Evolutionary conservation across 2,888 invertebrate species (phyloP).

Genomic region (Lumbricus terrestris): DNA sequence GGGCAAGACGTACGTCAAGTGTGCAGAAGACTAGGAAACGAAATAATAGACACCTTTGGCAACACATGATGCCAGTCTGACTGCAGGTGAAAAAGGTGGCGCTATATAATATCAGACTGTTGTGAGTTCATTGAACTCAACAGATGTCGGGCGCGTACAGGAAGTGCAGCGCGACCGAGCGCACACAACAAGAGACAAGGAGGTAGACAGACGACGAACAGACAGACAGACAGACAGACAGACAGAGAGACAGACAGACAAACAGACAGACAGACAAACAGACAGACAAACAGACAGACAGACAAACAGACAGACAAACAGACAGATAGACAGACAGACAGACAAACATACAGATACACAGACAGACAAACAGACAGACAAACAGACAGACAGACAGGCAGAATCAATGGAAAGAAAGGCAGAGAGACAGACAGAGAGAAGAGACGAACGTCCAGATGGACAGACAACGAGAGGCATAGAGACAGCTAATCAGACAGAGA

Average conservation of each 20-base stretch:
- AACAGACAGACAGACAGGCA: not conserved
- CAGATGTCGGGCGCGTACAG: too few species aligned
- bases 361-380: not conserved
- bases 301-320: not conserved
- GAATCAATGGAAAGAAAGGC: not conserved
- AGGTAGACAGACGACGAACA: not conserved
- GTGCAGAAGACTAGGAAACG: not conserved
- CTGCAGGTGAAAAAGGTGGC: too few species aligned
- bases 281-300: too few species aligned
- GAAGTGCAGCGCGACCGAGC: too few species aligned
- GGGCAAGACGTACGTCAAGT: not conserved
- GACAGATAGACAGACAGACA: not conserved
- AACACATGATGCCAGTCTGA: not conserved
- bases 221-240: too few species aligned
- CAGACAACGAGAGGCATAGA: not conserved
- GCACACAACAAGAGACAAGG: too few species aligned
- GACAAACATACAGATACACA: not conserved
- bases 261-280: not conserved
- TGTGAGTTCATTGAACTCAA: too few species aligned
- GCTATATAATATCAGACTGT: too few species aligned
- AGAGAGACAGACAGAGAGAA: not conserved
- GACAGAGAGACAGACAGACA: too few species aligned
- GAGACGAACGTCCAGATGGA: not conserved
- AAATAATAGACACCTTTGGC: not conserved
- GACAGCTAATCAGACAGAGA: not conserved